Percentiles rank a stretch among this genome's conserved stretches.
Conservation (phyloP, 2,113 vertebrate species). For the Pelmatolapia mariae region DNA sequence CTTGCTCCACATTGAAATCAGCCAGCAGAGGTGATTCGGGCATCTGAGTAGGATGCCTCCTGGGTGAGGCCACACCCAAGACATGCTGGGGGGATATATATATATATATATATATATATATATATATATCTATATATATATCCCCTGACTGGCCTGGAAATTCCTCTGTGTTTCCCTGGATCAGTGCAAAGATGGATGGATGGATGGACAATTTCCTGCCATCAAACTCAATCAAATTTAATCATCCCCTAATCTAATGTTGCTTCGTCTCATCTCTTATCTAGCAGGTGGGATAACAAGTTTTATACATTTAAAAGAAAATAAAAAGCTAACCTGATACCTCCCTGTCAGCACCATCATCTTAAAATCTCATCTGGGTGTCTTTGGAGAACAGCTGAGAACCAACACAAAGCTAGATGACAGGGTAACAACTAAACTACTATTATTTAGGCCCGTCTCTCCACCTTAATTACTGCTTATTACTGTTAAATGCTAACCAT, state of each 20-base stretch:
- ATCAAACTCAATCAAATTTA: not conserved
- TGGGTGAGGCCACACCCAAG: not conserved
- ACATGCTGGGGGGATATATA: not conserved
- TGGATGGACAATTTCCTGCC: not conserved
- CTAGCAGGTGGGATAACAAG: not conserved
- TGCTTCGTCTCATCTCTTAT: not conserved
- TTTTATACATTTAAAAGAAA: not conserved
- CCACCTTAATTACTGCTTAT: conserved; percentile 1
- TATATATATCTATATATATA: not conserved
- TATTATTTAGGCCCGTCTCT: not conserved
- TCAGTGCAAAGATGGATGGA: not conserved
- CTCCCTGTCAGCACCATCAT: not conserved
- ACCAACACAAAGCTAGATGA: not conserved
- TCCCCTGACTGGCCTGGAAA: not conserved
- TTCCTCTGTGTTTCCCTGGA: not conserved
- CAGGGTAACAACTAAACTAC: not conserved
- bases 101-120: too few relatives aligned
- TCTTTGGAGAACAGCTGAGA: not conserved
- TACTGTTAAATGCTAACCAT: conserved; percentile 16
- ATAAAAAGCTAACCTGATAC: not conserved
- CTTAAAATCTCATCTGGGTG: not conserved
- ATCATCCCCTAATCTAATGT: not conserved
- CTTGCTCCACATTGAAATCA: not conserved
- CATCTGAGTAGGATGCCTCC: not conserved
- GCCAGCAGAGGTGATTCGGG: not conserved